Evolutionary conservation across 2,113 vertebrate species (phyloP), one percentile per base, ranked within the genome.

Genomic region (Phrynosoma platyrhinos): DNA sequence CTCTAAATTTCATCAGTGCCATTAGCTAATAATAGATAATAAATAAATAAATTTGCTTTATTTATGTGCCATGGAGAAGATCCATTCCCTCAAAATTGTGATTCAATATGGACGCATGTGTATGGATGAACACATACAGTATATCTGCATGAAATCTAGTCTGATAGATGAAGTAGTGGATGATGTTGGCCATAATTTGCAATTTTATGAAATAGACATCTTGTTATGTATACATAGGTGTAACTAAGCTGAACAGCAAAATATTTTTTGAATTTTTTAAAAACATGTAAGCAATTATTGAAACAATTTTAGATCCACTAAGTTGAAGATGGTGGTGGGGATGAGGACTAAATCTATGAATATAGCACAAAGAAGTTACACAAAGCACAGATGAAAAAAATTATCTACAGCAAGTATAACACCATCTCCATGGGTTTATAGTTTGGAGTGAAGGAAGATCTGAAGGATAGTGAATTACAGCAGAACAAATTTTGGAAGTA

Each of bases 401-500:
- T 32, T 85, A 74, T 52, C 69, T 78, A 40, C 47, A 90, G 87
- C 83, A 47, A 74, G 1, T 86, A 25, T 58, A 91, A 78, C 53
- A 32, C 30, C 92, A 55, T 77, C n/a, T 25, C 6, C 79, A 88
- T 30, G 74, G 40, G 68, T 90, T 91, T 92, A 74, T 81, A 80
- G 53, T 12, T 86, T 81, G 30, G 53, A 87, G 30, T 86, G 53
- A 90, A 91, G 20, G 83, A 55, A 92, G 77, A 88, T 69, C 36
- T 83, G 62, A 36, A 88, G 64, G 42, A 89, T 18, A 62, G 20
- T 85, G 74, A 90, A 89, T 91, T 92, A 89, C 90, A 91, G 85
- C 85, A 91, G 89, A 92, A 92, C 23, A 92, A 89, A 91, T 84
- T 93, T 91, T 92, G 66, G 69, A 91, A 93, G 8, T 79, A 76